Conservation (phyloP, 2,888 invertebrate genomes). For the Lepidocyrtinus sp. region DNA sequence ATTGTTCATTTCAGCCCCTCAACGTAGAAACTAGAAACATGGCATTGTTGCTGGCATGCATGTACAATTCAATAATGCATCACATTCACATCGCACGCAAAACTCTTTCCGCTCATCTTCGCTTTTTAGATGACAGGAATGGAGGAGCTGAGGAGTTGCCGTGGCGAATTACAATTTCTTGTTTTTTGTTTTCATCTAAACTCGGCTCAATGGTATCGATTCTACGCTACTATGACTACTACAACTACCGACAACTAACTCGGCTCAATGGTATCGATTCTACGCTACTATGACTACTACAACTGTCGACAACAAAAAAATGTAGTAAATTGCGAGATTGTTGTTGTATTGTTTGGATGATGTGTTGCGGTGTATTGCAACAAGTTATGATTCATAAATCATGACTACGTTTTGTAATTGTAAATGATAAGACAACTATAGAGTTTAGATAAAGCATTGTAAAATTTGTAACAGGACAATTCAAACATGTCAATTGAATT, state of each 20-base stretch:
- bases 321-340: too few relatives aligned
- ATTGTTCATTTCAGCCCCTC: too few relatives aligned
- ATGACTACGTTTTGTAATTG: background rate
- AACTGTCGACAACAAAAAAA: too few relatives aligned
- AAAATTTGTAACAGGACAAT: background rate
- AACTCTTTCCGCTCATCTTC: background rate
- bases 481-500: background rate
- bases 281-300: too few relatives aligned
- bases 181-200: too few relatives aligned
- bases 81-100: background rate
- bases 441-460: background rate
- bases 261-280: too few relatives aligned
- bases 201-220: too few relatives aligned
- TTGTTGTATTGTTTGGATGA: background rate
- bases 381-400: too few relatives aligned
- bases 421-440: background rate
- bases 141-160: too few relatives aligned
- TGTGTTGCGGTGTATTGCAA: background rate
- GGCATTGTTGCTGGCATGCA: background rate
- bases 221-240: too few relatives aligned
- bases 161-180: background rate
- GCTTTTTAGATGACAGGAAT: background rate
- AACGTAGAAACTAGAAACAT: background rate
- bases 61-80: background rate
- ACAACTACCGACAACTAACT: too few relatives aligned